Conservation (phyloP, 2,888 invertebrate species). For the Diaperis boleti region DNA sequence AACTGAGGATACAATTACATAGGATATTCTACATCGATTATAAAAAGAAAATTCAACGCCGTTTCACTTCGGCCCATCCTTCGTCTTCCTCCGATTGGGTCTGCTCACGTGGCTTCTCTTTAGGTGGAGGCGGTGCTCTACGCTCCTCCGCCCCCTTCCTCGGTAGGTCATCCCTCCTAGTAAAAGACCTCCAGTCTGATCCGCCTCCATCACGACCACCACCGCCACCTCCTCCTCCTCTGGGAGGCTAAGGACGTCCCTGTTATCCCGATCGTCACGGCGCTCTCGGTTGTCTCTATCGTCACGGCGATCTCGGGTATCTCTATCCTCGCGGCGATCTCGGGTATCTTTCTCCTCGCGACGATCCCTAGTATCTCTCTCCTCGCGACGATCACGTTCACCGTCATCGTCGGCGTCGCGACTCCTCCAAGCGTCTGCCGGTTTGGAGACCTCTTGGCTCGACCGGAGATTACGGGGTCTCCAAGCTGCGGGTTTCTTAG, state of each 20-base stretch:
- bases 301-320: constrained; percentile 1
- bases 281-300: no score
- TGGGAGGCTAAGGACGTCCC: constrained; percentile 40
- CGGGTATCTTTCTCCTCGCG: constrained; percentile 12
- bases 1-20: constrained; percentile 18
- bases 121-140: constrained; percentile 50
- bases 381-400: constrained; percentile 23
- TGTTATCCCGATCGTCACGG: no score
- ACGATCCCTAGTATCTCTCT: constrained; percentile 8
- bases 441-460: constrained; percentile 26
- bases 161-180: constrained; percentile 49
- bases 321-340: constrained; percentile 11
- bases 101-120: constrained; percentile 60
- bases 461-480: constrained; percentile 55
- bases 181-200: constrained; percentile 42
- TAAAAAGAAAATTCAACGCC: constrained; percentile 51
- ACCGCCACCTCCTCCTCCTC: constrained; percentile 33
- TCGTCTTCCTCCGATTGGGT: constrained; percentile 57
- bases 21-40: constrained; percentile 12
- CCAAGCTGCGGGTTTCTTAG: constrained; percentile 56
- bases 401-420: constrained; percentile 29
- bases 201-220: no score
- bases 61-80: constrained; percentile 61
- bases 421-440: constrained; percentile 30
- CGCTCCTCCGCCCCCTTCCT: constrained; percentile 45